phyloP scores from a whole-genome alignment of 2,797 vertebrate genomes.

The Eulemur albifrons region DNA sequence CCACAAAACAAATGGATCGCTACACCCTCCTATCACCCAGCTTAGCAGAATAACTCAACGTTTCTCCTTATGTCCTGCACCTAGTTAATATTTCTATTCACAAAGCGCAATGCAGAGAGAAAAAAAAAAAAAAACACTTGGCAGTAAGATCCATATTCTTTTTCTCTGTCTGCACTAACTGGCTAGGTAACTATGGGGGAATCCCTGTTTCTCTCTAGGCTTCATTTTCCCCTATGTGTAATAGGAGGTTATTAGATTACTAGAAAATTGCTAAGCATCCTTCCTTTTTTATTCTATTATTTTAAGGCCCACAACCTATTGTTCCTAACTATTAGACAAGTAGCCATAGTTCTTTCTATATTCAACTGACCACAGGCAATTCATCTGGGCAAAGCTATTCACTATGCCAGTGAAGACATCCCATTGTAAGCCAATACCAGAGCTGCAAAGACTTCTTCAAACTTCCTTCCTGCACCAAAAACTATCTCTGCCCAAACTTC shows the following conservation, averaged over 20 bases:
- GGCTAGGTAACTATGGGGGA: background rate
- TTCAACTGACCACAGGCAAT: background rate
- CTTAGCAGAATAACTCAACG: background rate
- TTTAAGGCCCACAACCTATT: background rate
- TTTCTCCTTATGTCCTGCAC: background rate
- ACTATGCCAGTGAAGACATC: rapidly evolving
- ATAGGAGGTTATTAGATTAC: background rate
- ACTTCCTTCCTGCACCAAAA: no score
- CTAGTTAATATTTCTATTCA: background rate
- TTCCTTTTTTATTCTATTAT: background rate
- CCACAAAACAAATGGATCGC: background rate
- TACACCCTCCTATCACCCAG: background rate
- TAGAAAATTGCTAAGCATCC: background rate
- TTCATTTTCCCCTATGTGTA: background rate
- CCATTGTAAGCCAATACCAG: background rate
- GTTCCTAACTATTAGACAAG: background rate
- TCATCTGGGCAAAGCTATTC: background rate
- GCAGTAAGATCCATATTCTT: background rate
- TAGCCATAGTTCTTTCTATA: background rate
- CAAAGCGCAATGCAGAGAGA: background rate
- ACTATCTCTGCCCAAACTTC: background rate
- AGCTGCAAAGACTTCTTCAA: background rate
- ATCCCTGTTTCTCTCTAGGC: background rate
- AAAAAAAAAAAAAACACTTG: background rate
- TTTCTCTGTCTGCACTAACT: background rate